Evolutionary conservation across 2,113 vertebrate genomes (phyloP).

Genomic region (Clarias macrocephalus): DNA sequence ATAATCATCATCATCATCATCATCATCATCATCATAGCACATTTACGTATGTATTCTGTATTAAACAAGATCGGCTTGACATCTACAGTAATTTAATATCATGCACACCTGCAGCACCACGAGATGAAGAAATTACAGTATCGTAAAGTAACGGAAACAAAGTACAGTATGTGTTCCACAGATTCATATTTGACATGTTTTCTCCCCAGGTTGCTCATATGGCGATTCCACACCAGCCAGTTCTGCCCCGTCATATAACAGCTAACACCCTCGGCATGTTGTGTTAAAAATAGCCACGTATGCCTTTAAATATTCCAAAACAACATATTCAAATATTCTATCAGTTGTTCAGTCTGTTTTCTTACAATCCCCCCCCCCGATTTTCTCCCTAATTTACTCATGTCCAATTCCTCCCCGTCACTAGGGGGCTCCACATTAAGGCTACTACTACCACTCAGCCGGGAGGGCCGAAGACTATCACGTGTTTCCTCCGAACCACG

Average conservation of each 20-base stretch:
- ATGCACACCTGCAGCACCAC: not conserved
- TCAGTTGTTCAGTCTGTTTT: no score
- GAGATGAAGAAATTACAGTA: not conserved
- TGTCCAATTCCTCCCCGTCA: no score
- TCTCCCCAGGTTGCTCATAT: not conserved
- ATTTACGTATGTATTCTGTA: not conserved
- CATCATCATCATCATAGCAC: not conserved
- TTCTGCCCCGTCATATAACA: not conserved
- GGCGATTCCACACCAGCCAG: not conserved
- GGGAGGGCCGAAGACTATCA: no score
- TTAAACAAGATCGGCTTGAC: not conserved
- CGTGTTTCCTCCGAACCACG: no score
- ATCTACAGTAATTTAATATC: not conserved
- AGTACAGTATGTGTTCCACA: not conserved
- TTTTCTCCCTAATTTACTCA: no score
- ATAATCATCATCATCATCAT: not conserved
- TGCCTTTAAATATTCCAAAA: not conserved
- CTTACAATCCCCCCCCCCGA: no score
- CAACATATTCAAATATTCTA: not conserved
- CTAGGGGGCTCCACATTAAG: no score
- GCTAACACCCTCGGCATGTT: not conserved
- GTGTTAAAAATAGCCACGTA: not conserved
- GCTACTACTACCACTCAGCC: no score
- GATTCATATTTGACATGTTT: not conserved
- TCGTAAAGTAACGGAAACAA: not conserved